Percentiles rank a stretch among this genome's conserved stretches.
Evolutionary conservation across 2,113 vertebrate species (phyloP).

Genomic region (Sinocyclocheilus maitianheensis): DNA sequence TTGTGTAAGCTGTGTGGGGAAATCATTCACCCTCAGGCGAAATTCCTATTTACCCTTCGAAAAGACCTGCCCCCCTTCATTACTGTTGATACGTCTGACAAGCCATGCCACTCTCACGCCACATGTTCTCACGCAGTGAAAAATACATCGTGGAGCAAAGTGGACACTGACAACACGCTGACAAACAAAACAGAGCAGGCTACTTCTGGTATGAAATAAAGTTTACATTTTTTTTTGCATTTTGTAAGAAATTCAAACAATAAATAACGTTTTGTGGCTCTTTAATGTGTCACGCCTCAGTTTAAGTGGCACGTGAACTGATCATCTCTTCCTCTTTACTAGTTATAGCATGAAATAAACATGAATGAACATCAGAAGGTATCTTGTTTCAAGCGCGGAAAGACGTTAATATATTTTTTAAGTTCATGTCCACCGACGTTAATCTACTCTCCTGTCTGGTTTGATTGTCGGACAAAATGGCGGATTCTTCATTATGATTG

Average conservation of each 20-base stretch:
- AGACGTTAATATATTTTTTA: background rate
- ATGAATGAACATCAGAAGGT: background rate
- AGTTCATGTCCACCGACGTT: background rate
- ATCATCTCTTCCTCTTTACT: background rate
- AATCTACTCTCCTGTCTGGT: background rate
- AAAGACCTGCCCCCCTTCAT: no score
- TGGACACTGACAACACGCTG: no score
- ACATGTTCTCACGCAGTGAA: no score
- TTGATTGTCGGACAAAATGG: background rate
- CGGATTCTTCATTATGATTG: background rate
- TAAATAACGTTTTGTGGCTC: background rate
- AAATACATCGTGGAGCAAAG: no score
- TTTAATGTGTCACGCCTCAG: background rate
- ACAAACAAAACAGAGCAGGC: no score
- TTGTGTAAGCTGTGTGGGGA: background rate
- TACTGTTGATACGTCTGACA: no score
- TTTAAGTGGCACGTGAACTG: background rate
- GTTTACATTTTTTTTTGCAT: no score
- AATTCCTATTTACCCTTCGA: no score
- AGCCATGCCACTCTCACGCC: no score
- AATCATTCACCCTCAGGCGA: no score
- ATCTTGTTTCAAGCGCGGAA: no score
- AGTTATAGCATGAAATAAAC: background rate
- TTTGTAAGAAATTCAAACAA: background rate
- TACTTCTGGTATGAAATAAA: no score